Evolutionary conservation across 2,888 invertebrate species (phyloP), one percentile per base, ranked within the genome.

Genomic region (Helobdella robusta): DNA sequence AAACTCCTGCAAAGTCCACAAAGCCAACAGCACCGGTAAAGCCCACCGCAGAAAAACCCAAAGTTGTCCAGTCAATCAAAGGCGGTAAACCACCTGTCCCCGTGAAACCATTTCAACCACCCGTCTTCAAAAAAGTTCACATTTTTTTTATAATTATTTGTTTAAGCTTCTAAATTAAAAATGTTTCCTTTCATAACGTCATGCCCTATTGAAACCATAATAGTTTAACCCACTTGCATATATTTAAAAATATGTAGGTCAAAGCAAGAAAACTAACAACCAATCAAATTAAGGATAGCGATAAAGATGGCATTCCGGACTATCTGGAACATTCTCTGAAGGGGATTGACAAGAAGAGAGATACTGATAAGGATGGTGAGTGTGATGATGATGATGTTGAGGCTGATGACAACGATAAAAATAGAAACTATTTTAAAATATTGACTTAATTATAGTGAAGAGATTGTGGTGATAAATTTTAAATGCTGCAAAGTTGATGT

Each of bases 331-430:
- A 52, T 6, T 59, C 59, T 32, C 50, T 60, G 23, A 60, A n/a
- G 20, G 65, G 65, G 23, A 36, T 65, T n/a, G 59, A 65, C 54
- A 65, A 46, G 46, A 50, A 32, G 20, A 60, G 40, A 15, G 66
- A 66, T 35, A 61, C 48, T 23, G 66, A 66, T 62, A 62, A 54
- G 28, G 66, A 66, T 30, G 56, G 56, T n/a, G 56, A 50, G n/a
- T 62, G 62, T 18, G 66, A 66, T 48, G 20, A 60, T 50, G 25
- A 56, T 18, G 66, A 66, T 32, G 60, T 48, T 23, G 66, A 66
- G 25, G 61, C 52, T 35, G 69, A 73, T 62, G 52, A 54, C 62
- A 62, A 66, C 34, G 66, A n/a, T n/a, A n/a, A n/a, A n/a, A n/a
- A n/a, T n/a, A n/a, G n/a, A n/a, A n/a, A n/a, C n/a, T n/a, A n/a